phyloP scores from a whole-genome alignment of 2,888 invertebrate genomes.

The Flexamia atlantica region DNA sequence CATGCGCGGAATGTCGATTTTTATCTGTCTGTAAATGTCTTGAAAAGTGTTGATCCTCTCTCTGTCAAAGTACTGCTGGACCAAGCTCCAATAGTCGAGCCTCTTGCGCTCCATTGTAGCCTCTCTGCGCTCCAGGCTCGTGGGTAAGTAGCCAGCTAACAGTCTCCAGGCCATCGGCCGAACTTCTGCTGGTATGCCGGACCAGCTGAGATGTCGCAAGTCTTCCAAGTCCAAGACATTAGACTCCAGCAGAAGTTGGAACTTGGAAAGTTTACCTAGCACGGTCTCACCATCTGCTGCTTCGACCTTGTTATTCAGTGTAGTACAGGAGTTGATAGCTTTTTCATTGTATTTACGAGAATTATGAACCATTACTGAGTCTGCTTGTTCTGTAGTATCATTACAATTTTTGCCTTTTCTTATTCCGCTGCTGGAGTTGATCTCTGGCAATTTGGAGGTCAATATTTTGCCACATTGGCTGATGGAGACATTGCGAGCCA shows the following conservation, averaged over 20 bases:
- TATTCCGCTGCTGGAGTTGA: background rate
- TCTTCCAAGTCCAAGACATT: slow-evolving; percentile 90
- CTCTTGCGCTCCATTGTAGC: slow-evolving; percentile 94
- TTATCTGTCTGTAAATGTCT: slow-evolving; percentile 97
- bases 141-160: slow-evolving; percentile 92
- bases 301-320: slow-evolving; percentile 78
- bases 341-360: too few species aligned
- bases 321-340: slow-evolving; percentile 77
- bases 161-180: slow-evolving; percentile 83
- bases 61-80: slow-evolving; percentile 97
- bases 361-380: background rate
- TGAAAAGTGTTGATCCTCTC: slow-evolving; percentile 92
- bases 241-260: slow-evolving; percentile 87
- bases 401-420: background rate
- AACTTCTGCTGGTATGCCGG: slow-evolving; percentile 95
- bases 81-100: slow-evolving; percentile 96
- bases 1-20: slow-evolving; percentile 99
- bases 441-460: background rate
- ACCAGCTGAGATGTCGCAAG: slow-evolving; percentile 95
- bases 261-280: slow-evolving; percentile 88
- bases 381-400: background rate
- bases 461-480: background rate
- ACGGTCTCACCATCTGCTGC: slow-evolving; percentile 72
- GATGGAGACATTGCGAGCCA: background rate
- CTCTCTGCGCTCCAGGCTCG: slow-evolving; percentile 92